Percentiles rank a stretch among this genome's conserved stretches.
Conservation (phyloP, 2,888 invertebrate genomes). For the Sphaerophoria taeniata region DNA sequence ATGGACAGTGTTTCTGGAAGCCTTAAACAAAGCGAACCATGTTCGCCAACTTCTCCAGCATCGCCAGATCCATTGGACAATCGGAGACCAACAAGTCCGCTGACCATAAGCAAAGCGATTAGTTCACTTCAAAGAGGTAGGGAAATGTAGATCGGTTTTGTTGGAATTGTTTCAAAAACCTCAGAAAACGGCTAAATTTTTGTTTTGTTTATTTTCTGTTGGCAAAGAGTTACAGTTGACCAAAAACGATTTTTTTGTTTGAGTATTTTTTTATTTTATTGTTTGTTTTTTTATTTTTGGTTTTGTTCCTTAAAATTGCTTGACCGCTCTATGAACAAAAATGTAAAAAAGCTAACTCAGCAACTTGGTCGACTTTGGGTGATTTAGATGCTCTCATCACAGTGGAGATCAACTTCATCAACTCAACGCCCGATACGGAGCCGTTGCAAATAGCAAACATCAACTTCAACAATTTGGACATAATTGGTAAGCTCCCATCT, state of each 20-base stretch:
- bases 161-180: background rate
- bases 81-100: conserved; percentile 84
- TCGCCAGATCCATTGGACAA: conserved; percentile 85
- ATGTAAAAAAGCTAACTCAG: conserved; percentile 76
- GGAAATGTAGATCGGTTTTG: background rate
- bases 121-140: conserved; percentile 83
- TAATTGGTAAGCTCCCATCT: conserved; percentile 88
- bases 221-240: background rate
- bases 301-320: conserved; percentile 45
- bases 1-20: conserved; percentile 98
- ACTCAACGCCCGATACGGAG: conserved; percentile 80
- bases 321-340: conserved; percentile 46
- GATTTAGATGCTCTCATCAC: conserved; percentile 90
- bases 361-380: conserved; percentile 77
- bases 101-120: conserved; percentile 85
- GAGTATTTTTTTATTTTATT: conserved; percentile 48
- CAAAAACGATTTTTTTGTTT: conserved; percentile 33
- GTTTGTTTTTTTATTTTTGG: conserved; percentile 40
- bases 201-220: background rate
- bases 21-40: conserved; percentile 95
- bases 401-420: conserved; percentile 91
- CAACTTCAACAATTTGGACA: conserved; percentile 96
- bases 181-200: background rate
- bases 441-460: conserved; percentile 91
- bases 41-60: conserved; percentile 93